These are phyloP conservation scores for Ptyas mucosa DNA, from an alignment of 2,113 vertebrate species.

Conservation along the genomic window DNA sequence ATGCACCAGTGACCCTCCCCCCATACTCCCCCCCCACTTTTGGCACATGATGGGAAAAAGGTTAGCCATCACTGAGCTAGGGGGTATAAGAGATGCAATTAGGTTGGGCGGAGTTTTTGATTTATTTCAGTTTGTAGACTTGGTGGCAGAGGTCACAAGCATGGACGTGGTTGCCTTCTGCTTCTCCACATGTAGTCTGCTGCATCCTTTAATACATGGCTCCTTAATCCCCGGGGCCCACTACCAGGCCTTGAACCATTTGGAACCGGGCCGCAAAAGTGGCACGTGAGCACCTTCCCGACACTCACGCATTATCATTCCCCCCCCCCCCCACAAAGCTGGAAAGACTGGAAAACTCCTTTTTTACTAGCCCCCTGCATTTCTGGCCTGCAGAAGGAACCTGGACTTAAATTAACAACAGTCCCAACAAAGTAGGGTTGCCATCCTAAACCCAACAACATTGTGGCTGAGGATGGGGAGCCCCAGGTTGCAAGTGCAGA, in stretches of 20 bases:
- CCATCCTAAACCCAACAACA: background rate
- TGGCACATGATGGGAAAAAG: no score
- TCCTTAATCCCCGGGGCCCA: no score
- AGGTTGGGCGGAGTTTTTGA: background rate
- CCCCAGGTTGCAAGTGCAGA: background rate
- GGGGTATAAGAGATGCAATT: background rate
- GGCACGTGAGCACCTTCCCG: no score
- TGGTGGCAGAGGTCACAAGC: background rate
- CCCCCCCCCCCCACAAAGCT: no score
- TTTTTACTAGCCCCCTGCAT: background rate
- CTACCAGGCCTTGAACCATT: no score
- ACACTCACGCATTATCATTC: no score
- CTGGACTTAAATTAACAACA: background rate
- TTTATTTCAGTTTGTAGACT: background rate
- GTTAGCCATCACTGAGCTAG: no score
- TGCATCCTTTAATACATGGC: background rate
- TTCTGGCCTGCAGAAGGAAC: background rate
- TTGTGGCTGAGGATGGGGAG: background rate
- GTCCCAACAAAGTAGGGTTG: background rate
- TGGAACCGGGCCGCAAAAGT: rapidly evolving
- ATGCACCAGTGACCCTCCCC: no score
- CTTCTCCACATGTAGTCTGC: background rate
- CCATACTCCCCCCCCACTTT: no score
- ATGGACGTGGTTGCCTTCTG: background rate
- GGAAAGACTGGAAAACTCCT: no score